Base-by-base conservation (phyloP, 1,140 invertebrate genomes). In the Drosophila baimaii region DNA sequence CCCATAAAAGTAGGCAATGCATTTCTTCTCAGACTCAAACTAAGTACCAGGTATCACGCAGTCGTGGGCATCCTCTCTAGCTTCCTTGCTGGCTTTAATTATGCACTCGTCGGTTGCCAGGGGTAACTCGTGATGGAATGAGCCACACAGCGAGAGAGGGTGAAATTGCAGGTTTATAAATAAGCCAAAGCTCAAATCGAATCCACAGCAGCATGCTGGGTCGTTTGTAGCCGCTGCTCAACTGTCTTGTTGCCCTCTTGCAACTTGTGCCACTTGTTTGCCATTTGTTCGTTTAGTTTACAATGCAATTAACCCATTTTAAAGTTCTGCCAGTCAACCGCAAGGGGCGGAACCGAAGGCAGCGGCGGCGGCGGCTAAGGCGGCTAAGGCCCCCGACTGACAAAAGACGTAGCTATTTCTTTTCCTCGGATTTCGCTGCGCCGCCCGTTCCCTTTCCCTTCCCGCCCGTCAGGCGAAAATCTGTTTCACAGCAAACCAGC, bases 301-400 rank as follows among this genome's bases (percentile, higher is more conserved):
- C 80, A 86, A 86, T 89, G 83, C 83, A 86, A 86, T 86, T 86
- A 86, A 86, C 83, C 83, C 83, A 86, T 86, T 86, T 86, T 82
- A 86, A 86, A 86, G 84, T 86, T 86, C 66, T 59, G 84, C 80
- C 47, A 77, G 76, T 70, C 70, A 72, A 71, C 72, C 55, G 35
- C 63, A 81, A 33, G 79, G 52, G 43, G 31, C 15, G 35, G 9
- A 54, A 35, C 51, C 51, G 1, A 31, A 29, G 47, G 47, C 25
- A 49, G 25, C 23, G 41, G n/a, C 5, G 17, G 9, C 3, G 23
- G 15, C 1, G 17, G 37, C 44, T 31, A 52, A 8, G 21, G 21
- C n/a, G 49, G 69, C 29, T 25, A 27, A 54, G 27, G 8, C 23
- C 23, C 31, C 19, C 35, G 59, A 56, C 79, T 83, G 84, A 89